Evolutionary conservation across 2,797 vertebrate genomes (phyloP).

Genomic region (Tinamus major): DNA sequence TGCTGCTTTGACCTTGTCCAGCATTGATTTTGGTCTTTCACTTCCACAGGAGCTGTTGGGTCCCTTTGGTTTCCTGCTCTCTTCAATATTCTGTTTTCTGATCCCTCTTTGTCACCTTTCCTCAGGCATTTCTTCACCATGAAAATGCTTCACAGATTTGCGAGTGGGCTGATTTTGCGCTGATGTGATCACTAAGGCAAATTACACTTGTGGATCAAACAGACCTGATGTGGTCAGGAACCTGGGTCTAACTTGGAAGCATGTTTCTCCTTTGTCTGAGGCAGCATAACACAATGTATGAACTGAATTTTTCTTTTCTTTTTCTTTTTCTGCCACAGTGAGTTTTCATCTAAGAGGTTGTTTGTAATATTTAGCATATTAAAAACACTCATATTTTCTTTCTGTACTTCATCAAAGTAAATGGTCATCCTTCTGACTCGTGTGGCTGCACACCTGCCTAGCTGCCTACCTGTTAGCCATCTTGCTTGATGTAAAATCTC

Average conservation of each 20-base stretch:
- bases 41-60: not conserved
- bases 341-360: not conserved
- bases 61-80: not conserved
- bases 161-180: not conserved
- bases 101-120: not conserved
- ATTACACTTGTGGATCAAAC: not conserved
- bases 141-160: not conserved
- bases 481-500: not conserved
- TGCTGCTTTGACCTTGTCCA: not conserved
- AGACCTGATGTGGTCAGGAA: not conserved
- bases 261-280: not conserved
- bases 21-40: not conserved
- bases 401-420: not conserved
- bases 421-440: not conserved
- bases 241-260: not conserved
- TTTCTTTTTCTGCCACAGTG: not conserved
- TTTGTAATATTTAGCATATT: not conserved
- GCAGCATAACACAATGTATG: not conserved
- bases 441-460: not conserved
- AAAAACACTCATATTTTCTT: not conserved
- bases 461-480: not conserved
- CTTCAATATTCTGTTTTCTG: accelerated
- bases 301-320: not conserved
- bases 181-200: not conserved
- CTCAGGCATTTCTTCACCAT: not conserved